A percentile compares a stretch with the other conserved stretches of the same genome.
Evolutionary conservation across 2,888 invertebrate species (phyloP).

Genomic region (Noctua janthe): DNA sequence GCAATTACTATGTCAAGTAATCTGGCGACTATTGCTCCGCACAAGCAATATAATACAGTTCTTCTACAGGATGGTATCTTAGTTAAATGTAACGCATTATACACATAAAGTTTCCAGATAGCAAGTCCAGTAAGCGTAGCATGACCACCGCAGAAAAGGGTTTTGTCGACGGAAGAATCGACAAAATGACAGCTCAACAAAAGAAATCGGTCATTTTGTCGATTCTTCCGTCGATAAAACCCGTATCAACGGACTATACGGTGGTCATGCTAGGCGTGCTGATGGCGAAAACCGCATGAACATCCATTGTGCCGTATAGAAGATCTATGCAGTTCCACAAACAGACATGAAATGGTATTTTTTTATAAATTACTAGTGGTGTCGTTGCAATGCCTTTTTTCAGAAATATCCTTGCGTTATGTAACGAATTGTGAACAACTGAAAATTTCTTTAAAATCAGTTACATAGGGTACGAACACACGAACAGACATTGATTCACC

Average conservation of each 20-base stretch:
- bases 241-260: no score
- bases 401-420: neutral
- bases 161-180: no score
- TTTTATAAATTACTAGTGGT: neutral
- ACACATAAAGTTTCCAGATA: neutral
- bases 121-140: neutral
- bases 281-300: neutral
- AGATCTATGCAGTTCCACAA: neutral
- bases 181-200: no score
- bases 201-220: no score
- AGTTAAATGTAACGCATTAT: neutral
- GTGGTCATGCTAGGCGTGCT: no score
- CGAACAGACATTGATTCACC: neutral
- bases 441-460: neutral
- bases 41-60: neutral
- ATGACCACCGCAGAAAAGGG: neutral
- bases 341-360: neutral
- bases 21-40: neutral
- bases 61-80: neutral
- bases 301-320: neutral
- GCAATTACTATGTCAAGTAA: neutral
- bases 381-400: neutral
- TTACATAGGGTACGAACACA: neutral
- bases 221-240: no score
- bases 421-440: neutral